Percentiles rank a stretch among this genome's conserved stretches.
phyloP scores from a whole-genome alignment of 2,113 vertebrate species.

The Engystomops pustulosus region DNA sequence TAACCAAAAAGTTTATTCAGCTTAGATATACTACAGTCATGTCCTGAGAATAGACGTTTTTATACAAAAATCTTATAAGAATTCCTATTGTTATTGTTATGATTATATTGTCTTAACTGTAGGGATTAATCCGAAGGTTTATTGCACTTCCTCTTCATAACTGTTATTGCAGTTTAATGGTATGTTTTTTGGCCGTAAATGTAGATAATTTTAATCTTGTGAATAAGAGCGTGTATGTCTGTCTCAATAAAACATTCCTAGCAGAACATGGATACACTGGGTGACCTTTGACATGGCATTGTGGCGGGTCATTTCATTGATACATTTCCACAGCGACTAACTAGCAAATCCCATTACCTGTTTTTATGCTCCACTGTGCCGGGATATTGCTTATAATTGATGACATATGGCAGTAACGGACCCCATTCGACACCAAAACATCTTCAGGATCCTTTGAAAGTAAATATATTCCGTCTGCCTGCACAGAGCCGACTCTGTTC shows the following conservation, averaged over 20 bases:
- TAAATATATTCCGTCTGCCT: conserved; percentile 50
- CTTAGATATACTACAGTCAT: background rate
- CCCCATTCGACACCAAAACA: conserved; percentile 40
- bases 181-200: background rate
- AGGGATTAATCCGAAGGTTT: background rate
- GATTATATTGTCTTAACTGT: background rate
- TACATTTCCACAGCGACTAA: background rate
- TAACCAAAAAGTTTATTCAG: background rate
- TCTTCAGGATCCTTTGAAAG: conserved; percentile 46
- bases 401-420: conserved; percentile 45
- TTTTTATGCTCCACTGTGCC: conserved; percentile 6
- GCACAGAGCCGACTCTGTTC: conserved; percentile 40
- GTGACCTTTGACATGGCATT: background rate
- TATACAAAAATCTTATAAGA: background rate
- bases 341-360: conserved; percentile 4
- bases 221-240: too few relatives aligned
- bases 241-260: too few relatives aligned
- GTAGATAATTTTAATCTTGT: background rate
- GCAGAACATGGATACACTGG: conserved; percentile 2
- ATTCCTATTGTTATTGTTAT: background rate
- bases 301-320: background rate
- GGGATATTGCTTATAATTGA: conserved; percentile 38
- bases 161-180: background rate
- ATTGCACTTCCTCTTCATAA: background rate
- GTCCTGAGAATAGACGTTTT: background rate